Percentiles rank a stretch among this genome's conserved stretches.
phyloP scores from a whole-genome alignment of 2,113 vertebrate genomes.

The Oncorhynchus clarkii region DNA sequence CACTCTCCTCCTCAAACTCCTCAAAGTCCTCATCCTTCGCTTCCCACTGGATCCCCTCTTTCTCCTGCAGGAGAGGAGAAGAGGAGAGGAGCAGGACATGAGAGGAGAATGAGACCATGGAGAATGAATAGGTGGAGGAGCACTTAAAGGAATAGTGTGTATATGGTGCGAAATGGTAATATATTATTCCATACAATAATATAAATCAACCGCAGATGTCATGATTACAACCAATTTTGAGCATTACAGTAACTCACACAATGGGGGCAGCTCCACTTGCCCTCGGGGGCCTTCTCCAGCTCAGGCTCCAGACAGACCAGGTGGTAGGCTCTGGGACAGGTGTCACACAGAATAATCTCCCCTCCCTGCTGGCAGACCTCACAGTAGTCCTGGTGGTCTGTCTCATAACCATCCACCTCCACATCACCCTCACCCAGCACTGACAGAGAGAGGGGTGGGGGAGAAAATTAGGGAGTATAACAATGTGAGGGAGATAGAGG shows the following conservation, averaged over 20 bases:
- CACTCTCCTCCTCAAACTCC: conserved; percentile 84
- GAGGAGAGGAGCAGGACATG: not conserved
- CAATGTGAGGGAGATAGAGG: not conserved
- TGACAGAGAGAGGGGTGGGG: conserved; percentile 20
- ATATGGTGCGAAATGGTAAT: no score
- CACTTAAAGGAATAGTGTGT: no score
- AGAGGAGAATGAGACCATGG: not conserved
- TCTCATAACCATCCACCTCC: conserved; percentile 90
- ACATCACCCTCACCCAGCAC: conserved; percentile 73
- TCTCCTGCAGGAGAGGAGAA: conserved; percentile 78
- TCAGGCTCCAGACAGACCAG: conserved; percentile 92
- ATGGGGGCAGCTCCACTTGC: conserved; percentile 94
- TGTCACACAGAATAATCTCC: conserved; percentile 93
- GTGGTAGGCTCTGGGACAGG: conserved; percentile 90
- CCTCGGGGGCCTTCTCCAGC: conserved; percentile 89
- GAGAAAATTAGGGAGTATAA: not conserved
- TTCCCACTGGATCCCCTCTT: conserved; percentile 95
- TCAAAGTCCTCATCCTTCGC: conserved; percentile 85
- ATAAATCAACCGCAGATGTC: no score
- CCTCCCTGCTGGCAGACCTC: conserved; percentile 95
- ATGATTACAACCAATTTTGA: no score
- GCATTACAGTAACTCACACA: conserved; percentile 78
- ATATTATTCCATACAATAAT: no score
- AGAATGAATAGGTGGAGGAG: no score
- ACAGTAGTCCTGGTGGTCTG: conserved; percentile 94